Conservation (phyloP, 2,113 vertebrate species). For the Tetrao urogallus region DNA sequence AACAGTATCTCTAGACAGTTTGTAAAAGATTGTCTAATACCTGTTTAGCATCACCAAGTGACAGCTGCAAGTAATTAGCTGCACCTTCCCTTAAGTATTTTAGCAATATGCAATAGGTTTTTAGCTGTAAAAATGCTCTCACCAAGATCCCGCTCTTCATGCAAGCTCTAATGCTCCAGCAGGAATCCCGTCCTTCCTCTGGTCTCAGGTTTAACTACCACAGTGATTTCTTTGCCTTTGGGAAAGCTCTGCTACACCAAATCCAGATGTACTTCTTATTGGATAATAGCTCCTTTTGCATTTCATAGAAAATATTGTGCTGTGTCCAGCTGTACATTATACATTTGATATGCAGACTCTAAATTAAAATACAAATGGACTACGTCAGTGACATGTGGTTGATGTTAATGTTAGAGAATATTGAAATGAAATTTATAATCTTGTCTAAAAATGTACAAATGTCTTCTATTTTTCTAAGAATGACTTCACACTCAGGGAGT, state of each 20-base stretch:
- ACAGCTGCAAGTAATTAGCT: constrained; percentile 36
- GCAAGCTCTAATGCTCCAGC: neutral
- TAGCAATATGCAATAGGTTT: neutral
- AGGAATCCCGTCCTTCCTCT: neutral
- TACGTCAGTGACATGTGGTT: neutral
- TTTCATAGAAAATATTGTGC: constrained; percentile 7
- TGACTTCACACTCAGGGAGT: neutral
- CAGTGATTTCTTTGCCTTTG: constrained; percentile 32
- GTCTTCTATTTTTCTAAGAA: neutral
- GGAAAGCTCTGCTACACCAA: constrained; percentile 12
- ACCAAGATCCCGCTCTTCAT: rapidly evolving
- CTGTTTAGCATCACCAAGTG: neutral
- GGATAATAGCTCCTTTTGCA: neutral
- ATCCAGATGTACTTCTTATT: constrained; percentile 37
- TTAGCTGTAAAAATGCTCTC: neutral
- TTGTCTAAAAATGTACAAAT: neutral
- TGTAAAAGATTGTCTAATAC: neutral
- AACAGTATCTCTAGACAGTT: neutral
- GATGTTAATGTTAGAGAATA: neutral
- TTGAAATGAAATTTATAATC: neutral
- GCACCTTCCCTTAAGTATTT: constrained; percentile 20
- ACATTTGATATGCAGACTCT: neutral
- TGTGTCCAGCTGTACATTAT: neutral
- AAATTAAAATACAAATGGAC: constrained; percentile 23
- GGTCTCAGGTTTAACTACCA: constrained; percentile 31